A percentile compares a stretch with the other conserved stretches of the same genome.
Conservation (phyloP, 2,113 vertebrate genomes). For the Lycocorax pyrrhopterus region DNA sequence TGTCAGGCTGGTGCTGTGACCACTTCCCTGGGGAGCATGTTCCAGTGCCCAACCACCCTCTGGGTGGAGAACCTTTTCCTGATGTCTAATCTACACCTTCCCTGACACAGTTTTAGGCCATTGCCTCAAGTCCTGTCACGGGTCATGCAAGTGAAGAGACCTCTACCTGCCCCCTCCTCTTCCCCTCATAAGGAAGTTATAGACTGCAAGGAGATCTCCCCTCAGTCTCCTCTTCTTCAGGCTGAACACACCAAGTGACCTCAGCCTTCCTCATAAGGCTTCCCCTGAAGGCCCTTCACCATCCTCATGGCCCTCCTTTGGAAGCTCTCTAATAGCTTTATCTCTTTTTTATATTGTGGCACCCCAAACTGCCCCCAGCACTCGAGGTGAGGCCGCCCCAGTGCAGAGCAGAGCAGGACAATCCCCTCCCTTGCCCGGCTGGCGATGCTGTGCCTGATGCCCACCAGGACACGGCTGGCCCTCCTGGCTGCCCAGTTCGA, state of each 20-base stretch:
- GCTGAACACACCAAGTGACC: not conserved
- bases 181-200: accelerated
- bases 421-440: accelerated
- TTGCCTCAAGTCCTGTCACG: not conserved
- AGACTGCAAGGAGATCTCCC: not conserved
- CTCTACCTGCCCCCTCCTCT: accelerated
- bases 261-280: accelerated
- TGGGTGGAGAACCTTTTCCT: not conserved
- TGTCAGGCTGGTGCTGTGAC: not conserved
- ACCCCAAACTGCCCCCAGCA: not conserved
- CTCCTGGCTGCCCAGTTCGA: not conserved
- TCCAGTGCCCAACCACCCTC: not conserved
- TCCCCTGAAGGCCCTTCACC: not conserved
- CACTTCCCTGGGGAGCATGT: not conserved
- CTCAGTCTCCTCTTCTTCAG: not conserved
- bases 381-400: accelerated
- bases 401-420: not conserved
- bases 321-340: not conserved
- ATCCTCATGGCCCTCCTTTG: accelerated
- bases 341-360: not conserved
- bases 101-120: not conserved
- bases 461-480: not conserved
- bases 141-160: not conserved
- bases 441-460: not conserved
- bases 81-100: not conserved